Base-by-base conservation (phyloP, 2,113 vertebrate genomes). In the Sinocyclocheilus maitianheensis region DNA sequence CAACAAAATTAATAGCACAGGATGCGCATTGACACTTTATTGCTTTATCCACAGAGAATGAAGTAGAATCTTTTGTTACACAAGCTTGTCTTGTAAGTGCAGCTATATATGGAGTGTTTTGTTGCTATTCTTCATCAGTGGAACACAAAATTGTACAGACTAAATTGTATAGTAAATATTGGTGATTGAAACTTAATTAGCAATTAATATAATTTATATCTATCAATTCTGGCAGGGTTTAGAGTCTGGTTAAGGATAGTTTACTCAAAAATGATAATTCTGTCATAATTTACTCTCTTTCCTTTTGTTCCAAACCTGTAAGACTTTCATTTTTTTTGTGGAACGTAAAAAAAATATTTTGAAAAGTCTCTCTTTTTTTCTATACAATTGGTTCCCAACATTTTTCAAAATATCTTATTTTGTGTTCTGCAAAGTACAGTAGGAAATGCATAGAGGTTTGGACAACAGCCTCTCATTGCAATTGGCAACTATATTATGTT, bases 1-100 rank as follows among this genome's bases (percentile, higher is more conserved):
- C 40, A 46, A n/a, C 20, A 13, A n/a, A 74, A 74, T 74, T 5
- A 74, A 74, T 74, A n/a, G 63, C 63, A 46, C 71, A 74, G 40
- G 71, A 74, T 74, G 40, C 10, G 10, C 22, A n/a, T 46, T 74
- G 71, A 74, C 71, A 74, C 40, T 74, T 74, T 46, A 74, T 40
- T 40, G 10, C 37, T 74, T 74, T 74, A 43, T 74, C 20, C 37
- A n/a, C 71, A 43, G 71, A 43, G 37, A n/a, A n/a, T n/a, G 71
- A 6, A 43, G 71, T 43, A 37, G 11, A 43, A 43, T 46, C 10
- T 43, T 74, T n/a, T n/a, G 71, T 74, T 74, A 74, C 20, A n/a
- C 71, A 74, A 13, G 20, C 40, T 74, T n/a, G 71, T 46, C 20
- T 74, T 74, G 2, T n/a, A 10, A n/a, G 9, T 43, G 71, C 20